These are phyloP conservation scores for Argya squamiceps DNA, from an alignment of 2,797 vertebrate genomes.

Conservation along the genomic window DNA sequence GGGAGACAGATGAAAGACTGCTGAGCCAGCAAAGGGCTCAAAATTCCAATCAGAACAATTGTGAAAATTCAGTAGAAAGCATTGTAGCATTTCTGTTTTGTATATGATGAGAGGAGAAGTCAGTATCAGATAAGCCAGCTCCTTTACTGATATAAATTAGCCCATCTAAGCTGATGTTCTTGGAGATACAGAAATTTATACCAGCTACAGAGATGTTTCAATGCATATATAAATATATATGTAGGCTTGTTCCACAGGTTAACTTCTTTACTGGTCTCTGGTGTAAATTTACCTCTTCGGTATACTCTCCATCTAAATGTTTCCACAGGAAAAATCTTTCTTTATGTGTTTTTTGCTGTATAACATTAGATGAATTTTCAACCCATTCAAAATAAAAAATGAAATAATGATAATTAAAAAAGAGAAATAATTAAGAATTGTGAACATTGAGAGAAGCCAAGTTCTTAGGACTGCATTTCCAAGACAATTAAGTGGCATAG, in stretches of 20 bases:
- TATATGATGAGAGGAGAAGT: neutral
- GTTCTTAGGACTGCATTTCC: neutral
- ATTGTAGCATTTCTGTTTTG: accelerated
- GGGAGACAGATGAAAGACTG: neutral
- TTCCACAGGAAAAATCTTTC: neutral
- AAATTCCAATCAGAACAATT: neutral
- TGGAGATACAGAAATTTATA: neutral
- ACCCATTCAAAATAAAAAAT: neutral
- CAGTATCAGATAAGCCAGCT: neutral
- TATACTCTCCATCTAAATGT: neutral
- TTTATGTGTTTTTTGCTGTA: neutral
- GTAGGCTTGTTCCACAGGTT: neutral
- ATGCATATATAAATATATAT: neutral
- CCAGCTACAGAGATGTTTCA: neutral
- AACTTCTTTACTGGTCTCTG: neutral
- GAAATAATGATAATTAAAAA: neutral
- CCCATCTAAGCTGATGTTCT: neutral
- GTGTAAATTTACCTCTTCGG: neutral
- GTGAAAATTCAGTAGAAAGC: neutral
- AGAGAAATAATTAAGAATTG: neutral
- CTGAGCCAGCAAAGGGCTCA: neutral
- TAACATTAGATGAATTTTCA: neutral
- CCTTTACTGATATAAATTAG: neutral
- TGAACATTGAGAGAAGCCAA: neutral
- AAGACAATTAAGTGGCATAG: neutral